Conservation (phyloP, 2,888 invertebrate genomes). For the Troides oblongomaculatus region DNA sequence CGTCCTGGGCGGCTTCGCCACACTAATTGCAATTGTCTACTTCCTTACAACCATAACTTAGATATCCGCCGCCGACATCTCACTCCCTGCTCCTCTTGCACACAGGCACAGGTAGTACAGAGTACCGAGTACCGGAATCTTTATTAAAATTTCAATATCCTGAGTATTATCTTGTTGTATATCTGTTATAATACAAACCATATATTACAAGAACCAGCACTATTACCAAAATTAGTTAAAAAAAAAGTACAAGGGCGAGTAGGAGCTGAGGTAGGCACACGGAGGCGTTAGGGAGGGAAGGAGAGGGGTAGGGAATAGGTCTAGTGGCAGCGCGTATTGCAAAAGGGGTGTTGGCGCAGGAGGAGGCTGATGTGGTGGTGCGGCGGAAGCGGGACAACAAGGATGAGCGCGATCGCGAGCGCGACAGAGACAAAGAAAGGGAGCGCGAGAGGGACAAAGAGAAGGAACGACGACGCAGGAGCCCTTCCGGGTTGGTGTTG, state of each 20-base stretch:
- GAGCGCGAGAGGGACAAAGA: conserved; percentile 47
- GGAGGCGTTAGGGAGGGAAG: not conserved
- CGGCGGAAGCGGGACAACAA: conserved; percentile 70
- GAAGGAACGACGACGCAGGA: conserved; percentile 36
- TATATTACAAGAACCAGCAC: too few species aligned
- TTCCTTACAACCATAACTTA: too few species aligned
- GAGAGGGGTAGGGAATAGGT: not conserved
- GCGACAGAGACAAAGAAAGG: conserved; percentile 44
- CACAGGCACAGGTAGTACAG: not conserved
- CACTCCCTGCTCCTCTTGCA: not conserved
- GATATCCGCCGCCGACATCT: not conserved
- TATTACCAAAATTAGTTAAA: not conserved
- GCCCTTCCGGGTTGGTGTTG: conserved; percentile 58
- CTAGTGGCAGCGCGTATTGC: not conserved
- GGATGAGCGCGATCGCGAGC: conserved; percentile 49
- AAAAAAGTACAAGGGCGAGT: not conserved
- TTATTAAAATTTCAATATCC: too few species aligned
- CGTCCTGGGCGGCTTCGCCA: too few species aligned
- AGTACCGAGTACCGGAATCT: too few species aligned
- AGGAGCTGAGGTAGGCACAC: not conserved
- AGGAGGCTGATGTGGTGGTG: conserved; percentile 83
- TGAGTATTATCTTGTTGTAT: too few species aligned
- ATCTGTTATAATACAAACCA: too few species aligned
- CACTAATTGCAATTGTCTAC: too few species aligned
- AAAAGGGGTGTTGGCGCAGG: conserved; percentile 69